These are phyloP conservation scores for Cardinalis cardinalis DNA, from an alignment of 2,113 vertebrate genomes.

Conservation along the genomic window DNA sequence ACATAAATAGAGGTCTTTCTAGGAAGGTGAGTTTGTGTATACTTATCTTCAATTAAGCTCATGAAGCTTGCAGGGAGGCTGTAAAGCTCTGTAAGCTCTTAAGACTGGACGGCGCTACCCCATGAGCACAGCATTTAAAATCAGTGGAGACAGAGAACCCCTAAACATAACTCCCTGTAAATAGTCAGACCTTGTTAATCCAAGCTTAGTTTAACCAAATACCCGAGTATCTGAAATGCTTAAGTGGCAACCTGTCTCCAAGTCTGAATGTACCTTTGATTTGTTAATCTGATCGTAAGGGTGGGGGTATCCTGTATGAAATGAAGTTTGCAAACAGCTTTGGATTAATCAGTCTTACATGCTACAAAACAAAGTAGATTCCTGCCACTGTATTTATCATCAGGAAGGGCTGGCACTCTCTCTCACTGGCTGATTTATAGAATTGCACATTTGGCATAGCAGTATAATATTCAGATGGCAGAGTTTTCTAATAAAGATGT, in stretches of 20 bases:
- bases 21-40: conserved; percentile 55
- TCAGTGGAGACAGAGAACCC: conserved; percentile 47
- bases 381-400: conserved; percentile 34
- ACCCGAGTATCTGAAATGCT: conserved; percentile 50
- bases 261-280: conserved; percentile 55
- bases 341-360: conserved; percentile 52
- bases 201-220: conserved; percentile 60
- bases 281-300: conserved; percentile 59
- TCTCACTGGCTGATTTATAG: conserved; percentile 33
- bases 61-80: conserved; percentile 58
- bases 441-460: conserved; percentile 38
- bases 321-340: conserved; percentile 61
- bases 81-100: conserved; percentile 66
- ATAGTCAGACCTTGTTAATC: conserved; percentile 67
- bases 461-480: conserved; percentile 7
- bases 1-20: conserved; percentile 49
- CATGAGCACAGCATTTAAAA: conserved; percentile 46
- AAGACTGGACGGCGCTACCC: conserved; percentile 53
- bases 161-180: conserved; percentile 61
- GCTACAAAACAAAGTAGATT: conserved; percentile 54
- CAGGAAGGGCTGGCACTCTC: conserved; percentile 23
- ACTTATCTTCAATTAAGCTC: conserved; percentile 67
- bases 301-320: conserved; percentile 31
- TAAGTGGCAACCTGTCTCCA: conserved; percentile 53
- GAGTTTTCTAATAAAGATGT: conserved; percentile 38